Base-by-base conservation (phyloP, 2,797 vertebrate species). In the Masticophis lateralis region DNA sequence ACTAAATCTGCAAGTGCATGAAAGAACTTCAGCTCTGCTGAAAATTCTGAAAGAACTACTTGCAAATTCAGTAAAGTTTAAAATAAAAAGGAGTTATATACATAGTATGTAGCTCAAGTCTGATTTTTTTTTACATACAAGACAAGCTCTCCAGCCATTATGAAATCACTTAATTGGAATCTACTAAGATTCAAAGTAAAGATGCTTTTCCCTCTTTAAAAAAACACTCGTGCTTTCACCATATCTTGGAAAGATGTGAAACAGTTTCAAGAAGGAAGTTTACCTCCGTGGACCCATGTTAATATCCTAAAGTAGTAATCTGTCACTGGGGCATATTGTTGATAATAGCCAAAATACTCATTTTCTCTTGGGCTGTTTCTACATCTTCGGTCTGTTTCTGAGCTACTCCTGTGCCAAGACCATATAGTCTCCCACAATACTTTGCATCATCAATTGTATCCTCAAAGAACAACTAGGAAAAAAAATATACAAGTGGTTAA, bases 361-460 rank as follows among this genome's bases (percentile, higher is more conserved):
- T 98, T 96, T 98, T 98, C 96, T 98, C 98, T 92, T 98, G 98
- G 60, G 97, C 98, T 0, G 97, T 97, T 96, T 98, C 98, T 95
- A 97, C 96, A 69, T 98, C 98, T 96, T 99, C 99, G 28, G 98
- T 99, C 97, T 99, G 99, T 87, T 98, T 99, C 96, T 99, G 99
- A 93, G 97, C 98, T 96, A 99, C 99, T 93, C 99, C 99, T 0
- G 99, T 99, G 94, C 99, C 99, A 93, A 99, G 98, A 94, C 99
- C 99, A 53, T 99, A 99, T 90, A 99, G 97, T 88, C 99, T 98
- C 94, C 99, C 99, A 57, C 99, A 99, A 94, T 99, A 99, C 96
- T 99, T 99, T n/a, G 99, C 99, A 92, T 99, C 99, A 22, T 99
- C 99, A 55, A 99, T 99, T 97, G 99, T 99, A 98, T 99, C 99